Evolutionary conservation across 2,888 invertebrate species (phyloP).

Genomic region (Abrostola triplasia): DNA sequence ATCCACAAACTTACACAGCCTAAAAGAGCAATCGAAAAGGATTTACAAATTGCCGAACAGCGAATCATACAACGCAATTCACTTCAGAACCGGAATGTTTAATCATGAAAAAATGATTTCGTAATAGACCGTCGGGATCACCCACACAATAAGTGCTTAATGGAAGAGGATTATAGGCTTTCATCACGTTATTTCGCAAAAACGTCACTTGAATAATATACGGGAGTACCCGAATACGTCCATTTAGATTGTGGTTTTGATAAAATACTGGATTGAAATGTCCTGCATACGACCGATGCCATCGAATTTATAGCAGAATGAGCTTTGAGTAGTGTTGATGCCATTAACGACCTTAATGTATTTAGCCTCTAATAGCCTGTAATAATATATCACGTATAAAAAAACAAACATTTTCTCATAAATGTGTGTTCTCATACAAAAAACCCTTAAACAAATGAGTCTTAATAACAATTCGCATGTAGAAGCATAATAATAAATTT

Average conservation of each 20-base stretch:
- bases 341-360: not conserved
- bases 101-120: constrained; percentile 69
- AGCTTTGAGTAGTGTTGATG: not conserved
- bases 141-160: constrained; percentile 74
- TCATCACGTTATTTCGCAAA: constrained; percentile 70
- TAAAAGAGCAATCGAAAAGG: constrained; percentile 45
- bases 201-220: constrained; percentile 70
- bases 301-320: constrained; percentile 37
- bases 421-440: no score
- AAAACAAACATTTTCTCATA: no score
- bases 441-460: no score
- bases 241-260: constrained; percentile 70
- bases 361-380: not conserved
- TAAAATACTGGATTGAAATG: constrained; percentile 55
- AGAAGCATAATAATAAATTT: no score
- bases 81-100: constrained; percentile 59
- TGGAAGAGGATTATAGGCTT: constrained; percentile 75
- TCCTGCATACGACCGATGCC: constrained; percentile 42
- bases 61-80: constrained; percentile 42
- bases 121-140: constrained; percentile 62
- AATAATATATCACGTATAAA: no score
- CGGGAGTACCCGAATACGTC: constrained; percentile 59
- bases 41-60: constrained; percentile 47
- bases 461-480: no score
- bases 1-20: constrained; percentile 22